Conservation (phyloP, 2,797 vertebrate species). For the Lagodon rhomboides region DNA sequence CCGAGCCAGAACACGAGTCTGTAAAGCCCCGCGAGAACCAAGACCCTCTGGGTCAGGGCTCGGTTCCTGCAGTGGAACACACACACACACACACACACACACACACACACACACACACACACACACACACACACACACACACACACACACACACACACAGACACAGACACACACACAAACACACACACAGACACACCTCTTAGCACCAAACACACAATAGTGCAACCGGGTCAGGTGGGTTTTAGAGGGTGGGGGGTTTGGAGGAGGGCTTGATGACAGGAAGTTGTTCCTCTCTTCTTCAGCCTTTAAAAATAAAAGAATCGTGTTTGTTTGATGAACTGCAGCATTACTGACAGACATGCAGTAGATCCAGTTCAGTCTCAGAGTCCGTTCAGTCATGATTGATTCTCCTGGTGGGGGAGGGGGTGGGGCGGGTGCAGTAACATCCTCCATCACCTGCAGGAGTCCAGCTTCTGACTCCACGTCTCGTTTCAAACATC, state of each 20-base stretch:
- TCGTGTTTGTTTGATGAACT: conserved; percentile 14
- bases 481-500: conserved; percentile 14
- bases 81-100: neutral
- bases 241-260: neutral
- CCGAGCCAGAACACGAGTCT: no score
- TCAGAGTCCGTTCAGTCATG: conserved; percentile 32
- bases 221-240: conserved; percentile 52
- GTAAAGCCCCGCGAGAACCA: no score
- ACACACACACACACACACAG: conserved; percentile 6
- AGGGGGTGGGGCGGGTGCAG: neutral
- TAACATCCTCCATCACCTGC: conserved; percentile 7
- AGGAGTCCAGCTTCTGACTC: neutral
- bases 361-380: conserved; percentile 42
- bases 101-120: neutral
- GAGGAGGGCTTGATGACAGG: conserved; percentile 22
- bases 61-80: conserved; percentile 17
- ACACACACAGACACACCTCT: no score
- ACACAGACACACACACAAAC: conserved; percentile 47
- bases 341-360: conserved; percentile 58
- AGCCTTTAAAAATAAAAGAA: conserved; percentile 10
- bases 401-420: conserved; percentile 2
- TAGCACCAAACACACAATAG: conserved; percentile 60
- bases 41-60: no score
- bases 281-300: conserved; percentile 43
- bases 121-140: neutral